Conservation (phyloP, 2,888 invertebrate genomes). For the Galerucella nymphaeae region DNA sequence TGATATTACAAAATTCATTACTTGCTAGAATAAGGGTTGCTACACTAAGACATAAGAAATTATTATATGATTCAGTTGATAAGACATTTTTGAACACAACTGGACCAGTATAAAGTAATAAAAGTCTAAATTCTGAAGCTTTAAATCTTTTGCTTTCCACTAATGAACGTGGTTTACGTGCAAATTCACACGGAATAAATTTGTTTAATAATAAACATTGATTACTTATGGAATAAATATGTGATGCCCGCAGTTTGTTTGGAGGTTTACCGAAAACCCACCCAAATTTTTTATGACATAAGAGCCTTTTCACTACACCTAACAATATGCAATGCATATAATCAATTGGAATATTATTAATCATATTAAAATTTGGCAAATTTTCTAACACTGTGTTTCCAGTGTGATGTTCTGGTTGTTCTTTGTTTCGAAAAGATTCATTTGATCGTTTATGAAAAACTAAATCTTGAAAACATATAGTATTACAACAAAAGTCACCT, state of each 20-base stretch:
- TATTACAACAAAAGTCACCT: conserved; percentile 4
- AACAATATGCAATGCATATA: conserved; percentile 4
- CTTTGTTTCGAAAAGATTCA: conserved; percentile 4
- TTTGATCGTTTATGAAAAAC: conserved; percentile 2
- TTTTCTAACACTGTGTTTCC: not conserved
- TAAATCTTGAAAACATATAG: conserved; percentile 2
- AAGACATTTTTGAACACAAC: conserved; percentile 1
- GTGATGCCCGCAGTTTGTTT: not conserved
- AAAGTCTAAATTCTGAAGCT: conserved; percentile 1
- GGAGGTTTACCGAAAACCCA: not conserved
- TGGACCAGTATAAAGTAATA: conserved; percentile 4
- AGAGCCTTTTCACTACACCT: conserved; percentile 2
- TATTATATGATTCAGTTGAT: conserved; percentile 2
- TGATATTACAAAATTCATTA: not conserved
- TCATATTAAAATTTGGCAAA: conserved; percentile 2
- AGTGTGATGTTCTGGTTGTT: not conserved
- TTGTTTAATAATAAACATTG: not conserved
- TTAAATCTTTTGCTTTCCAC: conserved; percentile 1
- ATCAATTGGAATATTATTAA: conserved; percentile 4
- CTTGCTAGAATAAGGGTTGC: conserved; percentile 4
- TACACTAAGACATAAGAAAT: conserved; percentile 4
- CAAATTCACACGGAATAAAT: conserved; percentile 1
- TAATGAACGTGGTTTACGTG: not conserved
- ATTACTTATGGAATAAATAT: not conserved
- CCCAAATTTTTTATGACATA: conserved; percentile 1